These are phyloP conservation scores for Scotopteryx bipunctaria DNA, from an alignment of 2,888 invertebrate genomes.

Conservation along the genomic window DNA sequence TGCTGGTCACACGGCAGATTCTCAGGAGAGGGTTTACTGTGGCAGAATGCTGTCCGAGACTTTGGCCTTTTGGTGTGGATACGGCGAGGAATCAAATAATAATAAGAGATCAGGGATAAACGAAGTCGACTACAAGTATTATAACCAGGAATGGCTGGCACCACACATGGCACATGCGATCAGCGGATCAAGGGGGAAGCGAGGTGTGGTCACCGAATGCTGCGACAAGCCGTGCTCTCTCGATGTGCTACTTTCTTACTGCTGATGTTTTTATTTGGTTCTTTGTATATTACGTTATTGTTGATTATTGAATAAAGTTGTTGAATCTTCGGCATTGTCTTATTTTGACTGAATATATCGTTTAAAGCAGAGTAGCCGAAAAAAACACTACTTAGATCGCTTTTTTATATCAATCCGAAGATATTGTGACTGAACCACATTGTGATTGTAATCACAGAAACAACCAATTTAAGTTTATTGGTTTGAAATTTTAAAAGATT, in stretches of 20 bases:
- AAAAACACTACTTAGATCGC: too few species aligned
- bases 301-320: slow-evolving; percentile 10
- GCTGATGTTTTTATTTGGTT: slow-evolving; percentile 6
- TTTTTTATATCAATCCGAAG: too few species aligned
- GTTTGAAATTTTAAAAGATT: too few species aligned
- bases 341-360: too few species aligned
- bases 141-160: slow-evolving; percentile 19
- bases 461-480: too few species aligned
- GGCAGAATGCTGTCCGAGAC: slow-evolving; percentile 24
- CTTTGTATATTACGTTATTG: background rate
- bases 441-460: too few species aligned
- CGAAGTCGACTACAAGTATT: slow-evolving; percentile 11
- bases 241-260: slow-evolving; percentile 22
- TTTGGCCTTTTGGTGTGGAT: slow-evolving; percentile 21
- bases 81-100: slow-evolving; percentile 14
- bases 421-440: too few species aligned
- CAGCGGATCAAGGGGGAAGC: slow-evolving; percentile 22
- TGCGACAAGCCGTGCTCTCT: slow-evolving; percentile 21
- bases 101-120: slow-evolving; percentile 20
- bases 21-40: slow-evolving; percentile 23
- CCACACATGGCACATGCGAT: slow-evolving; percentile 24
- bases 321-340: background rate
- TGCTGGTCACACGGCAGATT: background rate
- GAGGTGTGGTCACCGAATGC: slow-evolving; percentile 30
- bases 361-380: too few species aligned